Percentiles rank a stretch among this genome's conserved stretches.
Conservation (phyloP, 1,140 invertebrate genomes). For the Bradysia coprophila region DNA sequence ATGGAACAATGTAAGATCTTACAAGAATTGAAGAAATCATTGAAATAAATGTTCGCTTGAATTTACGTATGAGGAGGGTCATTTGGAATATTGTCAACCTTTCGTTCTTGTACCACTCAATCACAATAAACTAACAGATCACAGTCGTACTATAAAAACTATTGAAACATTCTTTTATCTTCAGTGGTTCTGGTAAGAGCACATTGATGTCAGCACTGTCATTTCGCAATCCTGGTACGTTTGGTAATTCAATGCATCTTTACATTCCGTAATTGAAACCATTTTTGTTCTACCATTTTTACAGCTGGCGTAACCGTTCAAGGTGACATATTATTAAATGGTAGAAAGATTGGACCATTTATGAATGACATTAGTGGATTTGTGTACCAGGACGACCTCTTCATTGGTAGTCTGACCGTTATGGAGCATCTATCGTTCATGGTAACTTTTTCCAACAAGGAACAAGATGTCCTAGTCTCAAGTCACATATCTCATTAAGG, state of each 20-base stretch:
- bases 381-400: slow-evolving; percentile 87
- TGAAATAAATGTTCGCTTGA: background rate
- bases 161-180: slow-evolving; percentile 17
- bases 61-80: no score
- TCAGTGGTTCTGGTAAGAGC: slow-evolving; percentile 84
- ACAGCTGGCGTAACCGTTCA: slow-evolving; percentile 44
- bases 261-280: slow-evolving; percentile 1
- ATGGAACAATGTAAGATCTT: background rate
- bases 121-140: no score
- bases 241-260: no score
- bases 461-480: background rate
- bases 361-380: slow-evolving; percentile 75
- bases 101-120: no score
- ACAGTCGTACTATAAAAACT: no score
- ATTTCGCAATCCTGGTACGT: slow-evolving; percentile 45
- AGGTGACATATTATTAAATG: slow-evolving; percentile 59
- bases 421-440: slow-evolving; percentile 78
- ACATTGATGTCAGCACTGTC: slow-evolving; percentile 84
- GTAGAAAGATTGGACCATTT: slow-evolving; percentile 40
- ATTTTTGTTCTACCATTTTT: background rate
- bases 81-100: no score
- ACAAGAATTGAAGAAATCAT: background rate
- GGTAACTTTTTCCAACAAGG: slow-evolving; percentile 30
- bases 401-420: slow-evolving; percentile 72
- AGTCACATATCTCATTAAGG: slow-evolving; percentile 28